phyloP scores from a whole-genome alignment of 2,113 vertebrate species.

The Perca flavescens region DNA sequence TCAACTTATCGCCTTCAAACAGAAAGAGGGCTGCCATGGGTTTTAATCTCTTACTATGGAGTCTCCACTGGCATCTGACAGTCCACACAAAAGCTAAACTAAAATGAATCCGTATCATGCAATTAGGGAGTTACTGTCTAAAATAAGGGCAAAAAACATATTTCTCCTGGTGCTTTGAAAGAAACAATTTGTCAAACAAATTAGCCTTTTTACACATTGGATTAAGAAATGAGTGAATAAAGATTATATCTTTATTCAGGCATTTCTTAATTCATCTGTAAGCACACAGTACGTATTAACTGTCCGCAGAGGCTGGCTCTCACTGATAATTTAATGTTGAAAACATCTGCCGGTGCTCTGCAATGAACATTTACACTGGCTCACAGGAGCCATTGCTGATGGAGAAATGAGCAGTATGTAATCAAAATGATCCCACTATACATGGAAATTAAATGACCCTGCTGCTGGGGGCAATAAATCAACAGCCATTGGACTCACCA shows the following conservation, averaged over 20 bases:
- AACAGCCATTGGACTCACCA: conserved; percentile 71
- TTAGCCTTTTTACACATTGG: conserved; percentile 4
- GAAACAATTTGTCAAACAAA: conserved; percentile 37
- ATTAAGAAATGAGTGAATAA: no score
- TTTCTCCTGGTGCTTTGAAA: conserved; percentile 29
- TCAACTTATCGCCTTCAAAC: conserved; percentile 53
- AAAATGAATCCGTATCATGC: conserved; percentile 29
- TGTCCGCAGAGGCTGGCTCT: conserved; percentile 62
- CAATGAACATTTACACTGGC: conserved; percentile 73
- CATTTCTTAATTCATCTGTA: conserved; percentile 50
- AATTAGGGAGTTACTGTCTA: conserved; percentile 30
- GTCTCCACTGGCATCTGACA: conserved; percentile 23
- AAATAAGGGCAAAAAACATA: background rate
- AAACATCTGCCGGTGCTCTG: conserved; percentile 76
- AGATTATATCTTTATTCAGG: conserved; percentile 32
- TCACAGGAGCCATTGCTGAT: conserved; percentile 75
- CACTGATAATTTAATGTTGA: conserved; percentile 68
- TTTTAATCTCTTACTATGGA: conserved; percentile 48
- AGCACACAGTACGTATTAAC: conserved; percentile 46
- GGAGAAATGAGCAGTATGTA: conserved; percentile 73
- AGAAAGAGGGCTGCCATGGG: conserved; percentile 43
- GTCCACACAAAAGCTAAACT: conserved; percentile 25
- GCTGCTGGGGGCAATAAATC: conserved; percentile 73
- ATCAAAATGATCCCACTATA: conserved; percentile 79
- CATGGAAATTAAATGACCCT: conserved; percentile 78